Evolutionary conservation across 2,888 invertebrate species (phyloP).

Genomic region (Phorcus lineatus): DNA sequence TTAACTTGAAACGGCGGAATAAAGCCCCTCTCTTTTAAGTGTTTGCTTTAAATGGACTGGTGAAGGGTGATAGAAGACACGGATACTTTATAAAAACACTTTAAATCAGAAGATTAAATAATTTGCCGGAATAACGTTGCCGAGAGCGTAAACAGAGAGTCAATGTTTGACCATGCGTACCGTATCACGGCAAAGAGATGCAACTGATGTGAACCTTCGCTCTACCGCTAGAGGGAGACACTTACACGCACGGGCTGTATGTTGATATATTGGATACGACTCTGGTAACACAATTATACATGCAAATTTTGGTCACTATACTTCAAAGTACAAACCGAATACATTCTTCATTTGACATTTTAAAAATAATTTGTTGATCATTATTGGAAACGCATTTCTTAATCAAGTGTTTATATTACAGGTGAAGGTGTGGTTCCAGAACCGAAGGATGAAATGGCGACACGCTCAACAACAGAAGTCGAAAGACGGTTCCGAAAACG

Average conservation of each 20-base stretch:
- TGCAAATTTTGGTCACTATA: too few species aligned
- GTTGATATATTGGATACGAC: too few species aligned
- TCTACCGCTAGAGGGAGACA: not conserved
- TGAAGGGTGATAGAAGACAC: not conserved
- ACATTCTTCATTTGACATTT: not conserved
- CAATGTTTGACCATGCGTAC: not conserved
- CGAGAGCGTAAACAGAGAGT: not conserved
- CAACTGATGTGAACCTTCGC: not conserved
- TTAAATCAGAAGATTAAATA: not conserved
- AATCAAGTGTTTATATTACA: constrained; percentile 76
- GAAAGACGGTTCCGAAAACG: constrained; percentile 34
- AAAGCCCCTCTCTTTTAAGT: not conserved
- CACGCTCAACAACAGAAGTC: constrained; percentile 77
- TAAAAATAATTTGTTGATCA: not conserved
- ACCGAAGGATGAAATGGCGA: constrained; percentile 91
- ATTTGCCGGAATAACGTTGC: not conserved
- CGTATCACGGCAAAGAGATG: not conserved
- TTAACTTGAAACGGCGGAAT: constrained; percentile 10
- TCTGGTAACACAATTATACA: too few species aligned
- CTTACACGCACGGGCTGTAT: not conserved
- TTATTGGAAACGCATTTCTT: not conserved
- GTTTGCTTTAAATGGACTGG: constrained; percentile 5
- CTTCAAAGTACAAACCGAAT: too few species aligned
- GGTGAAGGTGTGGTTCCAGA: constrained; percentile 83
- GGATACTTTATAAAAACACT: constrained; percentile 1